A percentile compares a stretch with the other conserved stretches of the same genome.
phyloP scores from a whole-genome alignment of 1,140 invertebrate genomes.

The Pseudomyrmex flavicornis region DNA sequence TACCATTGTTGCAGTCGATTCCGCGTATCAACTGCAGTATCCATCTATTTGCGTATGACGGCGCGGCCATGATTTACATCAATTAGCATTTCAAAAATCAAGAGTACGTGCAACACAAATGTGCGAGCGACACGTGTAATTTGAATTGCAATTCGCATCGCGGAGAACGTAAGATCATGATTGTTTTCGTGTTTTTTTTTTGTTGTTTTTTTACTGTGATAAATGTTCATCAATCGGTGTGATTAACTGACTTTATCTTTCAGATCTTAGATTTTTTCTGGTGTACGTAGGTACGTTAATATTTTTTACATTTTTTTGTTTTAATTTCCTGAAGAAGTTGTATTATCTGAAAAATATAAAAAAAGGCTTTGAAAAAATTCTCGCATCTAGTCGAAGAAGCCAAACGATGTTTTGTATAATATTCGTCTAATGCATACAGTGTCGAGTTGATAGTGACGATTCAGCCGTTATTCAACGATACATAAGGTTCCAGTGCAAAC shows the following conservation, averaged over 20 bases:
- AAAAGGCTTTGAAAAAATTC: background rate
- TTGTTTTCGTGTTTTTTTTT: background rate
- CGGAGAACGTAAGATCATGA: background rate
- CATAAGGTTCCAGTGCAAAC: slow-evolving; percentile 78
- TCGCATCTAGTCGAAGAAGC: background rate
- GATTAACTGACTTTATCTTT: too few species aligned
- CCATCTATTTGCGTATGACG: slow-evolving; percentile 44
- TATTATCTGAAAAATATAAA: background rate
- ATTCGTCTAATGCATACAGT: slow-evolving; percentile 37
- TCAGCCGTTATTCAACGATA: slow-evolving; percentile 73
- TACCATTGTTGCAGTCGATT: slow-evolving; percentile 66
- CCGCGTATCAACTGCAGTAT: slow-evolving; percentile 46
- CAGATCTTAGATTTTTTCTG: too few species aligned
- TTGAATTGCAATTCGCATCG: background rate
- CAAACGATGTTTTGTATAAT: slow-evolving; percentile 18
- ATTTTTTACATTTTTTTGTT: too few species aligned
- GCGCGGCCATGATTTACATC: slow-evolving; percentile 43
- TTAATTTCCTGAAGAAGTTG: background rate
- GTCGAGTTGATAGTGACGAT: slow-evolving; percentile 60
- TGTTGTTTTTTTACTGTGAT: too few species aligned
- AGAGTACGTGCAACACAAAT: background rate
- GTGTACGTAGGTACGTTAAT: too few species aligned
- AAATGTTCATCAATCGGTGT: too few species aligned
- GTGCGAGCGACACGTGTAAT: background rate
- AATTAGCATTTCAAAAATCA: slow-evolving; percentile 58